A percentile compares a stretch with the other conserved stretches of the same genome.
phyloP scores from a whole-genome alignment of 2,797 vertebrate species.

The Borostomias antarcticus region DNA sequence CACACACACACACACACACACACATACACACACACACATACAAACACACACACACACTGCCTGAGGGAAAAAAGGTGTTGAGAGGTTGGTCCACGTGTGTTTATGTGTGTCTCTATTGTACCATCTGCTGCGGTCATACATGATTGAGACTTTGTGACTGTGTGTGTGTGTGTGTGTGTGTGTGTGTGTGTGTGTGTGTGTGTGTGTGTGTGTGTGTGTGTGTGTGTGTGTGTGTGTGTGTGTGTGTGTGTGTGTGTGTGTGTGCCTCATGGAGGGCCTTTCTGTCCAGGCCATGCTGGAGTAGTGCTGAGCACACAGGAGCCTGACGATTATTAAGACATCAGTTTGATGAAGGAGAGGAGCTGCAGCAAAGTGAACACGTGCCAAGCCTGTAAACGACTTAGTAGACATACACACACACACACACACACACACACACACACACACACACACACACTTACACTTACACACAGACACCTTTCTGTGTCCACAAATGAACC shows the following conservation, averaged over 20 bases:
- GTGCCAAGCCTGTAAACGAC: slow-evolving; percentile 45
- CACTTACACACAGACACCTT: neutral
- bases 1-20: neutral
- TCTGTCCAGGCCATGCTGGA: neutral
- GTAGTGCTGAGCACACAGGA: neutral
- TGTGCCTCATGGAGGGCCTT: neutral
- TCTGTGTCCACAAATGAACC: neutral
- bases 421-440: slow-evolving; percentile 7
- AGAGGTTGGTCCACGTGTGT: neutral
- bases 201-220: too few species aligned
- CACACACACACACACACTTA: neutral
- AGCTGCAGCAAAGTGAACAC: slow-evolving; percentile 45
- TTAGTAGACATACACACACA: neutral
- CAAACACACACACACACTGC: too few species aligned
- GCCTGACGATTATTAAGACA: slow-evolving; percentile 39
- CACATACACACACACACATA: too few species aligned
- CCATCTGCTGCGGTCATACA: too few species aligned
- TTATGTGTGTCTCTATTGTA: neutral
- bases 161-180: too few species aligned
- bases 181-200: too few species aligned
- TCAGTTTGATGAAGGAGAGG: slow-evolving; percentile 42
- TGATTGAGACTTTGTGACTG: too few species aligned
- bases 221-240: neutral
- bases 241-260: slow-evolving; percentile 1
- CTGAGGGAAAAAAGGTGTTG: too few species aligned